Conservation (phyloP, 2,888 invertebrate genomes). For the Melitaea athalia region DNA sequence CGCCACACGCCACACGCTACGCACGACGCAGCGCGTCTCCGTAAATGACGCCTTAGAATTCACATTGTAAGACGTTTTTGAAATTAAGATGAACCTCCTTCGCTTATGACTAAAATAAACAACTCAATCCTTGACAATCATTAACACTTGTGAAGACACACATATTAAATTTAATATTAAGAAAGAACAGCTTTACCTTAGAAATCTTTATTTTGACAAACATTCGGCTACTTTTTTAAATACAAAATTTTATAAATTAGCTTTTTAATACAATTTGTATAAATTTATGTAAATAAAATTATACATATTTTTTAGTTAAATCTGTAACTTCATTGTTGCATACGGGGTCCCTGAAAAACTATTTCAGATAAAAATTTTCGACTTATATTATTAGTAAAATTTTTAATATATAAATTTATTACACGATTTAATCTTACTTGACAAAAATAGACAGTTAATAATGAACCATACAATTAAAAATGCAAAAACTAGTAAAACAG, state of each 20-base stretch:
- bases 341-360: slow-evolving; percentile 13
- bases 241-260: slow-evolving; percentile 1
- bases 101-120: neutral
- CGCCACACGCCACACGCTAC: too few species aligned
- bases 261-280: slow-evolving; percentile 3
- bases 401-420: too few species aligned
- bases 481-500: slow-evolving; percentile 34
- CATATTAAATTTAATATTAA: neutral
- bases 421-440: too few species aligned
- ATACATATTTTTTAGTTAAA: neutral
- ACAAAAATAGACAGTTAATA: too few species aligned
- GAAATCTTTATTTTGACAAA: slow-evolving; percentile 1
- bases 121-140: neutral
- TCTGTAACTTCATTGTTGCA: neutral
- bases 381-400: neutral
- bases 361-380: neutral
- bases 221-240: neutral
- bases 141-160: neutral
- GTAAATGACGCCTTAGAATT: too few species aligned
- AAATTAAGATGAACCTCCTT: neutral
- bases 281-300: slow-evolving; percentile 1
- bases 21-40: too few species aligned
- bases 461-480: too few species aligned
- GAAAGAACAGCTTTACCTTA: neutral
- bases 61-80: neutral